These are phyloP conservation scores for Papilio elwesi DNA, from an alignment of 2,888 invertebrate species.

Conservation along the genomic window DNA sequence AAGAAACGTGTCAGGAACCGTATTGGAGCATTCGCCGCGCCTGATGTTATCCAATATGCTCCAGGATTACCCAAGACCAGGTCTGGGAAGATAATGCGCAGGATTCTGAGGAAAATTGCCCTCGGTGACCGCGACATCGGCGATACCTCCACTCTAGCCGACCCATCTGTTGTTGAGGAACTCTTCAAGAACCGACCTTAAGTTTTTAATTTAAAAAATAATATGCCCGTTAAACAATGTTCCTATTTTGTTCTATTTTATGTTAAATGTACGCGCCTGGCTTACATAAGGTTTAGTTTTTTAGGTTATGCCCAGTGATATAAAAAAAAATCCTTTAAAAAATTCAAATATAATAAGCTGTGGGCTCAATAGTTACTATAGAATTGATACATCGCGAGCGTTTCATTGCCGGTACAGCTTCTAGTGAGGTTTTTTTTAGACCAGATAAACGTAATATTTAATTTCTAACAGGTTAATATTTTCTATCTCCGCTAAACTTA, in stretches of 20 bases:
- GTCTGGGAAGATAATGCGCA: constrained; percentile 99
- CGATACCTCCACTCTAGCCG: constrained; percentile 96
- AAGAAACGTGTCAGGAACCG: constrained; percentile 92
- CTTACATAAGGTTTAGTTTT: constrained; percentile 17
- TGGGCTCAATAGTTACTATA: background rate
- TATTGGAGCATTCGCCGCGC: constrained; percentile 98
- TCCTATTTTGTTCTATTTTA: constrained; percentile 29
- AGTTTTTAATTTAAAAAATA: constrained; percentile 14
- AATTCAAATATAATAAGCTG: background rate
- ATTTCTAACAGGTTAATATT: background rate
- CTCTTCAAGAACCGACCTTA: constrained; percentile 89
- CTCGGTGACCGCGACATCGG: constrained; percentile 95
- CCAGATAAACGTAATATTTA: background rate
- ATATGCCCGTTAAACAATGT: constrained; percentile 12
- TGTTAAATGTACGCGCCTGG: background rate
- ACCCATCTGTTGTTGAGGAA: constrained; percentile 93
- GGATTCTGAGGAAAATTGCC: constrained; percentile 97
- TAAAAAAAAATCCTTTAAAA: background rate
- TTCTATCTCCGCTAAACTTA: background rate
- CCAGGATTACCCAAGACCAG: constrained; percentile 97
- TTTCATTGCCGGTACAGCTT: background rate
- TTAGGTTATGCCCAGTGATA: constrained; percentile 15
- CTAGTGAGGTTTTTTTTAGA: background rate
- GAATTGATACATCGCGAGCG: background rate
- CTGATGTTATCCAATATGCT: constrained; percentile 97